Percentiles rank a stretch among this genome's conserved stretches.
These are phyloP conservation scores for Syngnathus typhle DNA, from an alignment of 2,113 vertebrate genomes.

Conservation along the genomic window DNA sequence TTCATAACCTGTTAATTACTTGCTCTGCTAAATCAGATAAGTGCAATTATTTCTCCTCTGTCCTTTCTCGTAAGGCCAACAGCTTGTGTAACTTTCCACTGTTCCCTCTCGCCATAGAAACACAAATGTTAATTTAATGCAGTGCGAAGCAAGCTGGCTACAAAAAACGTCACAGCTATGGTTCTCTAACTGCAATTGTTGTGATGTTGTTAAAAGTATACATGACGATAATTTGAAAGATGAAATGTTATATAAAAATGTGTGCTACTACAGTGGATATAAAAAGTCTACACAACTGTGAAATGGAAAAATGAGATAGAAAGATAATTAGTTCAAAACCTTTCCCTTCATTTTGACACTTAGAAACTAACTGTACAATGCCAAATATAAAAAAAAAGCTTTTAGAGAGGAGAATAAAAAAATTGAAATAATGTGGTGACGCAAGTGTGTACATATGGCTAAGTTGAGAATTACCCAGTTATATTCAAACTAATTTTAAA, in stretches of 20 bases:
- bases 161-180: background rate
- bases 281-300: background rate
- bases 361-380: background rate
- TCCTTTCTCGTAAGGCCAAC: conserved; percentile 35
- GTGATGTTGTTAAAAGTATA: background rate
- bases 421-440: background rate
- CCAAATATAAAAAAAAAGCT: background rate
- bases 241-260: background rate
- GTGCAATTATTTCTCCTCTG: conserved; percentile 36
- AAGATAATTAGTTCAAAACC: background rate
- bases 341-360: background rate
- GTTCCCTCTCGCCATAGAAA: conserved; percentile 25
- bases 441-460: background rate
- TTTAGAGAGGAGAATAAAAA: background rate
- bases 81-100: conserved; percentile 22
- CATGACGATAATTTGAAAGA: background rate
- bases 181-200: background rate
- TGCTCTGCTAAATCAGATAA: conserved; percentile 32
- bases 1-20: conserved; percentile 33
- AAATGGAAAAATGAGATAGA: background rate
- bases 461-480: background rate
- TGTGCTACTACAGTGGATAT: background rate
- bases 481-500: background rate
- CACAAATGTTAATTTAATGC: conserved; percentile 18
- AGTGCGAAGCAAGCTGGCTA: conserved; percentile 29